Conservation (phyloP, 64 coral and sea anemone genomes). For the Actinia equina region DNA sequence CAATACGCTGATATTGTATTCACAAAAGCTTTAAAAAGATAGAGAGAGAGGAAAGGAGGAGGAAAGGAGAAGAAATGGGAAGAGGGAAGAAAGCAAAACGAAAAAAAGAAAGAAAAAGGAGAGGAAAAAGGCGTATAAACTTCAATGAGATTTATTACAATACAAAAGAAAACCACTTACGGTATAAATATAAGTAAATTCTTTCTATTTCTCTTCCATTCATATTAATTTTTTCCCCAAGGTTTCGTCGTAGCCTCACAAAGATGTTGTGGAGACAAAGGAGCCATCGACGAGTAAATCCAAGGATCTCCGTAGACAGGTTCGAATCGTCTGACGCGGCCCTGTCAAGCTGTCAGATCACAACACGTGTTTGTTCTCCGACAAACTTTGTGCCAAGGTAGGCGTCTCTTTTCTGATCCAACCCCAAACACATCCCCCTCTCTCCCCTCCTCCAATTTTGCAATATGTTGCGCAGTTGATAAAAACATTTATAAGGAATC, state of each 20-base stretch:
- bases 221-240: not conserved
- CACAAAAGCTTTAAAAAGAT: not conserved
- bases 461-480: too few relatives aligned
- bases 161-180: too few relatives aligned
- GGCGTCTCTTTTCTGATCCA: too few relatives aligned
- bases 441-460: too few relatives aligned
- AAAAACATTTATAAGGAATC: too few relatives aligned
- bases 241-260: not conserved
- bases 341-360: not conserved
- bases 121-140: too few relatives aligned
- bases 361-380: not conserved
- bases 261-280: not conserved
- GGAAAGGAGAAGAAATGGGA: too few relatives aligned
- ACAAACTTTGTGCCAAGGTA: conserved; percentile 12
- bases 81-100: too few relatives aligned
- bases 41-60: not conserved
- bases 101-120: too few relatives aligned
- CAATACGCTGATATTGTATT: not conserved
- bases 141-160: too few relatives aligned
- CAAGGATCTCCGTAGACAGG: not conserved
- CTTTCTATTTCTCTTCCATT: not conserved
- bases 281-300: not conserved
- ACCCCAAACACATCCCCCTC: too few relatives aligned
- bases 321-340: not conserved
- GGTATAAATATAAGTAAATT: not conserved